Base-by-base conservation (phyloP, 2,888 invertebrate genomes). In the Amphipyra tragopoginis region DNA sequence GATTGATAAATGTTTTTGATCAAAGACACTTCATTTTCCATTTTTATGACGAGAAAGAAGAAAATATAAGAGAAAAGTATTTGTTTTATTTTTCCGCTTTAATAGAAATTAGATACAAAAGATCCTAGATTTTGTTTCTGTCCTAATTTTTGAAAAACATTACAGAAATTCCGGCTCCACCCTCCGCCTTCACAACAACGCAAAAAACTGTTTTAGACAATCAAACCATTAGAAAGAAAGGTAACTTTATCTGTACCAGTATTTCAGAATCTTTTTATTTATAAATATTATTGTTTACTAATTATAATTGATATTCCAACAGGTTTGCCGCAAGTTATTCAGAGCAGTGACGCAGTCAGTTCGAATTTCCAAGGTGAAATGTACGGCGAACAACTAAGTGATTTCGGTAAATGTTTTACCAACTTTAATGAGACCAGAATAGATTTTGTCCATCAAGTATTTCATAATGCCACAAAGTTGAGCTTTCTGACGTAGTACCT, bases 151-250 rank as follows among this genome's bases (percentile, higher is more conserved):
- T 15, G 34, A n/a, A 21, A 39, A 51, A 50, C n/a, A 6, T 93
- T 93, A 68, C 95, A 98, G 98, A 98, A 96, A 97, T 98, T 90
- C 97, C 97, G 29, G 97, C 97, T 5, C 98, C 98, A 2, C 97
- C 97, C 5, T 97, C 97, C 1, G 95, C 96, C n/a, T 95, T 95
- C 75, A 96, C 97, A 55, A 96, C 97, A 1, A 93, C 94, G 10
- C 91, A 87, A 72, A 93, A 91, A 79, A 79, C 91, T 15, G 72
- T 92, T 57, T 72, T 93, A 77, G 94, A 94, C 75, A 94, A 94
- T 76, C 93, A 93, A 82, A 94, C 94, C 34, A 89, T 93, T 53
- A 88, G 89, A 68, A 94, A 94, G 80, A 94, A 94, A 89, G 94
- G 94, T 94, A 80, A 65, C 59, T 57, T 54, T 21, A 26, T 7